Conservation (phyloP, 1,140 invertebrate genomes). For the Hylaeus anthracinus region DNA sequence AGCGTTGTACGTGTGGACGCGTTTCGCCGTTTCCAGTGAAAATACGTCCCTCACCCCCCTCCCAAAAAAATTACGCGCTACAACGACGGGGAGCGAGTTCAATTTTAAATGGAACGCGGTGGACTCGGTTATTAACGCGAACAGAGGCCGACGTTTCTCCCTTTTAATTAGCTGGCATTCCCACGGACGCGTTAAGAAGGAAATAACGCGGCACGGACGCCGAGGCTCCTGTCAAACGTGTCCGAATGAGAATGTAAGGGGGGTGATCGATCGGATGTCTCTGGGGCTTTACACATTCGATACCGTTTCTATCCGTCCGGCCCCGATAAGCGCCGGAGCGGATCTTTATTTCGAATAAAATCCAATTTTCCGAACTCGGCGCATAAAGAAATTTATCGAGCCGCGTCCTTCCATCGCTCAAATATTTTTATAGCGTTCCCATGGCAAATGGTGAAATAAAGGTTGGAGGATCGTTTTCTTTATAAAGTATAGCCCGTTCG, state of each 20-base stretch:
- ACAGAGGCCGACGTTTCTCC: conserved; percentile 29
- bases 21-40: not conserved
- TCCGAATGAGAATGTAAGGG: conserved; percentile 31
- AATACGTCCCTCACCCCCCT: not conserved
- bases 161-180: conserved; percentile 45
- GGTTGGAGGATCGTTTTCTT: too few relatives aligned
- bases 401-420: not conserved
- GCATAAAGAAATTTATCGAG: conserved; percentile 45
- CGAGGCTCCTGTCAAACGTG: conserved; percentile 41
- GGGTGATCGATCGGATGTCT: conserved; percentile 38
- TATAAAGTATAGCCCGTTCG: too few relatives aligned
- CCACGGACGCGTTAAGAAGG: conserved; percentile 41
- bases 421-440: conserved; percentile 31
- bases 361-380: conserved; percentile 38
- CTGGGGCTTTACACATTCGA: conserved; percentile 34
- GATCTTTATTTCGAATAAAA: conserved; percentile 50
- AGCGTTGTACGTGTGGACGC: not conserved
- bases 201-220: conserved; percentile 29
- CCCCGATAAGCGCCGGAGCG: conserved; percentile 40
- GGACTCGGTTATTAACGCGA: conserved; percentile 40
- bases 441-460: too few relatives aligned
- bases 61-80: not conserved
- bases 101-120: conserved; percentile 42
- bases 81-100: not conserved
- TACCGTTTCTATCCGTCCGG: conserved; percentile 27